Percentiles rank a stretch among this genome's conserved stretches.
These are phyloP conservation scores for Tromatobia lineatoria DNA, from an alignment of 2,888 invertebrate species.

Conservation along the genomic window DNA sequence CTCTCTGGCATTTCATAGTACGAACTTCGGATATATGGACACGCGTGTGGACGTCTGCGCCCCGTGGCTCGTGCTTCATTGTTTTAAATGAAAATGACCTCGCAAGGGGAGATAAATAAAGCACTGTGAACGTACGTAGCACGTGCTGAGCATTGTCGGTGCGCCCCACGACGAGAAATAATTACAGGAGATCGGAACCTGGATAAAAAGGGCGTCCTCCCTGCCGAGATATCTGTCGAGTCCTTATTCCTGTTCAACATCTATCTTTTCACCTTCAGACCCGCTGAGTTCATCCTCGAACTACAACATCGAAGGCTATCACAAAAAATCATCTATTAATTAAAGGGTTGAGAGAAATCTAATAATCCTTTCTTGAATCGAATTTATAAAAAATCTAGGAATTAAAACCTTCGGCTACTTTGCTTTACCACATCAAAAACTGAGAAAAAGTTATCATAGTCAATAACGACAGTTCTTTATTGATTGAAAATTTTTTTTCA, in stretches of 20 bases:
- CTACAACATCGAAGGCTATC: background rate
- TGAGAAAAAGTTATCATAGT: no score
- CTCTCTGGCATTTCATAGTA: background rate
- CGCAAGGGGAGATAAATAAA: constrained; percentile 68
- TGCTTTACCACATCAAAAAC: no score
- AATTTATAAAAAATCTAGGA: background rate
- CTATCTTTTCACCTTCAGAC: background rate
- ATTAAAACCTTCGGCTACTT: background rate
- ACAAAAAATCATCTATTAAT: background rate
- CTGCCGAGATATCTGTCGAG: constrained; percentile 34
- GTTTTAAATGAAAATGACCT: constrained; percentile 79
- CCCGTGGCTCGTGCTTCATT: constrained; percentile 70
- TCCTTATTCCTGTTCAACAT: background rate
- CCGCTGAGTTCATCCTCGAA: background rate
- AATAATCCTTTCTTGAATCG: background rate
- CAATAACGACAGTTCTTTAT: no score
- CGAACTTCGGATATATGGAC: background rate
- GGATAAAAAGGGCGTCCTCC: constrained; percentile 71
- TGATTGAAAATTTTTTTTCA: no score
- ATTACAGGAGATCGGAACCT: constrained; percentile 80
- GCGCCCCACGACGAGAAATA: constrained; percentile 80
- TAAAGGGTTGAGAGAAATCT: background rate
- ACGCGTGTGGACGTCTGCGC: constrained; percentile 37
- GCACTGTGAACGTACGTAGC: constrained; percentile 74
- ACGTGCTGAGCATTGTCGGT: constrained; percentile 79